Evolutionary conservation across 2,797 vertebrate genomes (phyloP).

Genomic region (Coregonus sp.): DNA sequence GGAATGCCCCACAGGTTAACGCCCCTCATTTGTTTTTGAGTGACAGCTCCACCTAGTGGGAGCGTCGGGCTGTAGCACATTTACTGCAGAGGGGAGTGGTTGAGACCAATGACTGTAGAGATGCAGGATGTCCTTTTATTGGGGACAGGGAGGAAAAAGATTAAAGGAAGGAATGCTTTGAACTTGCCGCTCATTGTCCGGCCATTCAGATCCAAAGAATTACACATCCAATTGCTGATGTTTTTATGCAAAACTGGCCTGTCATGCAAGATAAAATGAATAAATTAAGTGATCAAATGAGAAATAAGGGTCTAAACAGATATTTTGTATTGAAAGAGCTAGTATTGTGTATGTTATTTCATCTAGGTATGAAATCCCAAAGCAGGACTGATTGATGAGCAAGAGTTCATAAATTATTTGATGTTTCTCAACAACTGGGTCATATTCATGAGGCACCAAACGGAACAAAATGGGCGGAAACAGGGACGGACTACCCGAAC

Average conservation of each 20-base stretch:
- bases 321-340: conserved; percentile 41
- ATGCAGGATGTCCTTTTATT: conserved; percentile 57
- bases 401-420: not conserved
- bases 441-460: no score
- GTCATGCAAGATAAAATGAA: conserved; percentile 54
- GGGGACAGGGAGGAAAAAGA: conserved; percentile 37
- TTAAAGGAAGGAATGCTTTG: conserved; percentile 16
- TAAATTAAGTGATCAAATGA: conserved; percentile 33
- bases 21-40: not conserved
- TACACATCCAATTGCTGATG: conserved; percentile 42
- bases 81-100: conserved; percentile 41
- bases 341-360: conserved; percentile 39
- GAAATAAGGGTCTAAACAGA: conserved; percentile 8
- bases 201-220: conserved; percentile 41
- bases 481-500: not conserved
- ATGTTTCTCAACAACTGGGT: not conserved
- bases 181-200: conserved; percentile 49
- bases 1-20: no score
- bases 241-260: conserved; percentile 51
- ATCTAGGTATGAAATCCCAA: not conserved
- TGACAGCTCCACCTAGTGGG: conserved; percentile 51
- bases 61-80: no score
- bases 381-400: not conserved
- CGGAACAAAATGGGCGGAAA: not conserved
- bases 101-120: conserved; percentile 40